Evolutionary conservation across 2,797 vertebrate species (phyloP).

Genomic region (Crotalus adamanteus): DNA sequence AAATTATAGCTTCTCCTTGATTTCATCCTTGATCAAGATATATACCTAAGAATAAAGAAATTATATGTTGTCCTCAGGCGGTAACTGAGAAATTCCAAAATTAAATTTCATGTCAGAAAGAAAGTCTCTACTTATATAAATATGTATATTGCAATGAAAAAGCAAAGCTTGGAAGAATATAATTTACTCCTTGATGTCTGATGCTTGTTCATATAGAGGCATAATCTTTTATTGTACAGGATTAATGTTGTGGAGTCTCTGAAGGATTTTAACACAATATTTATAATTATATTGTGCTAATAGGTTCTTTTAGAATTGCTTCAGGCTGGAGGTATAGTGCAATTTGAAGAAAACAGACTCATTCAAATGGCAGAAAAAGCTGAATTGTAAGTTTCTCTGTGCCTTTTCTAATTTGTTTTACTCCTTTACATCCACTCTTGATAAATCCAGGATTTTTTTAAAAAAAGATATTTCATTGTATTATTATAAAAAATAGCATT

Average conservation of each 20-base stretch:
- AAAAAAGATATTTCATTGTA: background rate
- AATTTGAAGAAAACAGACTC: slow-evolving; percentile 89
- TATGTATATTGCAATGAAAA: background rate
- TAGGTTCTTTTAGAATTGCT: slow-evolving; percentile 93
- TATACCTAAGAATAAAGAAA: background rate
- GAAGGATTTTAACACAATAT: background rate
- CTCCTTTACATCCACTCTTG: background rate
- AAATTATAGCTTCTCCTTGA: background rate
- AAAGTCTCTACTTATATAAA: background rate
- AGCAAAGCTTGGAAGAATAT: background rate
- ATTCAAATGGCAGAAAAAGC: slow-evolving; percentile 90
- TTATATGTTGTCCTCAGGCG: background rate
- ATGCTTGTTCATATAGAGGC: background rate
- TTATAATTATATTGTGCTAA: slow-evolving; percentile 29
- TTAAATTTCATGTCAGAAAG: background rate
- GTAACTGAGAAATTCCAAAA: background rate
- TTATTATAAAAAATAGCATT: background rate
- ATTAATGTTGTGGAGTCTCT: background rate
- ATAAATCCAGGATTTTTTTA: background rate
- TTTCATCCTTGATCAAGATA: background rate
- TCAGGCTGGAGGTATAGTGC: slow-evolving; percentile 90
- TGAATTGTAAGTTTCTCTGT: slow-evolving; percentile 85
- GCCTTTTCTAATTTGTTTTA: background rate
- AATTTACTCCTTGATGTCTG: background rate
- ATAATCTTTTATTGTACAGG: background rate